These are phyloP conservation scores for Willowsia nigromaculata DNA, from an alignment of 2,888 invertebrate species.

Conservation along the genomic window DNA sequence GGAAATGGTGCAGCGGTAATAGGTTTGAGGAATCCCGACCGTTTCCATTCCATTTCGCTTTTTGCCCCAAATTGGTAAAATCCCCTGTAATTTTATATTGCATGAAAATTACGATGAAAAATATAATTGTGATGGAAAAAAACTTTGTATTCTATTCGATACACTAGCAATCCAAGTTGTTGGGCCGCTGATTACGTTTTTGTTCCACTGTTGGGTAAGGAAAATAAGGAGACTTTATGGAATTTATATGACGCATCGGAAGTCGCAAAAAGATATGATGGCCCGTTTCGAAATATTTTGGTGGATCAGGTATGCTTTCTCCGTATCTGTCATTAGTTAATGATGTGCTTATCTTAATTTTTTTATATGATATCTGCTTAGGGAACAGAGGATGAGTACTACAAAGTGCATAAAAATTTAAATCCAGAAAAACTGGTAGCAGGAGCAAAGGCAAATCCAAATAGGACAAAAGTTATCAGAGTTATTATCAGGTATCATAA, in stretches of 20 bases:
- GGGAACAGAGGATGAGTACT: slow-evolving; percentile 65
- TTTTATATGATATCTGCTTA: background rate
- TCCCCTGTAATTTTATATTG: no score
- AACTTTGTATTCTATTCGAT: no score
- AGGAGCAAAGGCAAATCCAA: slow-evolving; percentile 65
- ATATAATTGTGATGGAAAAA: no score
- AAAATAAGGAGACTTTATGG: slow-evolving; percentile 82
- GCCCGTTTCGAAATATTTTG: slow-evolving; percentile 90
- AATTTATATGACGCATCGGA: slow-evolving; percentile 93
- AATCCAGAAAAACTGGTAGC: slow-evolving; percentile 65
- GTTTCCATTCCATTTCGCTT: slow-evolving; percentile 86
- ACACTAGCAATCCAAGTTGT: slow-evolving; percentile 80
- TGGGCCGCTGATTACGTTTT: slow-evolving; percentile 93
- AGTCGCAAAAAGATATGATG: slow-evolving; percentile 89
- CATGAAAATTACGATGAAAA: no score
- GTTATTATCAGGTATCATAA: slow-evolving; percentile 62
- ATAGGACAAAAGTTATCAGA: slow-evolving; percentile 63
- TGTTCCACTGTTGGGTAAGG: slow-evolving; percentile 87
- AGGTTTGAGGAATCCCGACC: slow-evolving; percentile 60
- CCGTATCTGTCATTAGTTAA: background rate
- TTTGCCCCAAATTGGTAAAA: slow-evolving; percentile 92
- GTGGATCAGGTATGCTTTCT: slow-evolving; percentile 77
- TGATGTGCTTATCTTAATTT: background rate
- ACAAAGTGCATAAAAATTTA: slow-evolving; percentile 63
- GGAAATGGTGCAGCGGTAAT: slow-evolving; percentile 55